Percentiles rank a stretch among this genome's conserved stretches.
phyloP scores from a whole-genome alignment of 1,140 invertebrate genomes.

The Drosophila pseudoobscura region DNA sequence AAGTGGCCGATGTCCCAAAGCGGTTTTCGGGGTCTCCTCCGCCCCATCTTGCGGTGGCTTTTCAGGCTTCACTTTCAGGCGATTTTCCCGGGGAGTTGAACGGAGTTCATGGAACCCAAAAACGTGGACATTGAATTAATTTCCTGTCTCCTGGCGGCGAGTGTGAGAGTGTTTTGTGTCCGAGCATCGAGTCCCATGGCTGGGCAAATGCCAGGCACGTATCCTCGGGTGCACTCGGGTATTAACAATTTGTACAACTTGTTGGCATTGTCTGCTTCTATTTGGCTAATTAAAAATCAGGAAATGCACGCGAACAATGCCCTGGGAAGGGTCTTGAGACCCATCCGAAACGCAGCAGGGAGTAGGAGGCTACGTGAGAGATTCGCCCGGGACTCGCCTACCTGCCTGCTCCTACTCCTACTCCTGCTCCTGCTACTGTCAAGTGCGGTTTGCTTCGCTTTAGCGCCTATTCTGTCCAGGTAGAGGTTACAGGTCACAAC shows the following conservation, averaged over 20 bases:
- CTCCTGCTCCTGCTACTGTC: conserved; percentile 34
- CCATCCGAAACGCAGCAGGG: neutral
- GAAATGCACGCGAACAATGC: conserved; percentile 63
- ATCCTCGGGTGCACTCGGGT: neutral
- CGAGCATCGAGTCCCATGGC: conserved; percentile 6
- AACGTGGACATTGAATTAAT: conserved; percentile 59
- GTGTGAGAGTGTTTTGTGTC: conserved; percentile 15
- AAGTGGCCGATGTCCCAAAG: conserved; percentile 10
- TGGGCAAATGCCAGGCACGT: conserved; percentile 50
- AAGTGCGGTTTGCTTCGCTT: conserved; percentile 60
- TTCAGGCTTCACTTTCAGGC: conserved; percentile 42
- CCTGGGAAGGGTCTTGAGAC: neutral
- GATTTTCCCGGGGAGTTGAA: conserved; percentile 11
- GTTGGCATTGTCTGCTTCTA: conserved; percentile 29
- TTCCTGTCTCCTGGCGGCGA: conserved; percentile 35
- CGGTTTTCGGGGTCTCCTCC: conserved; percentile 5
- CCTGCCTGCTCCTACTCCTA: conserved; percentile 14
- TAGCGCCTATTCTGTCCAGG: conserved; percentile 54
- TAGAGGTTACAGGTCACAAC: conserved; percentile 6
- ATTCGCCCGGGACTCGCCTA: conserved; percentile 11
- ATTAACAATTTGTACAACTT: conserved; percentile 31
- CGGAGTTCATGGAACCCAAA: conserved; percentile 33
- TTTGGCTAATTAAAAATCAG: conserved; percentile 72
- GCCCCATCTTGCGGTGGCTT: conserved; percentile 15
- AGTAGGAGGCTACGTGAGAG: conserved; percentile 30